Evolutionary conservation across 2,888 invertebrate species (phyloP), one percentile per base, ranked within the genome.

Genomic region (Fissipunctia ypsillon): DNA sequence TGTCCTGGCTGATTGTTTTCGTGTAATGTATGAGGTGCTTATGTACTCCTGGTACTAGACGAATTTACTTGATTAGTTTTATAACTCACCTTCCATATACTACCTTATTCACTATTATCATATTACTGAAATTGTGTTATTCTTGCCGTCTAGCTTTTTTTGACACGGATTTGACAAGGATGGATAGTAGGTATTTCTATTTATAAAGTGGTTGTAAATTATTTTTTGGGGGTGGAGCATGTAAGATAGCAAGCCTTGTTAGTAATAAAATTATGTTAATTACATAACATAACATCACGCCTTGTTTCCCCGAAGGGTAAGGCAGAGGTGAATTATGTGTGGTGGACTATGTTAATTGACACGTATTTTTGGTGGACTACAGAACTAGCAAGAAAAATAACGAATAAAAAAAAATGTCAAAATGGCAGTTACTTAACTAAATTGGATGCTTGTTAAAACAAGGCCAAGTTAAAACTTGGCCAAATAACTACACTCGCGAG

Each of bases 1-100:
- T 73, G 71, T 56, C 28, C 56, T 12, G 43, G 43, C 5, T 60
- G 73, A 81, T 65, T 79, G 76, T 84, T 75, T 73, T 63, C 60
- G 25, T 73, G 28, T 69, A 68, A 78, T 68, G 61, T 67, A 35
- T 68, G 45, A 67, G 43, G 9, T 56, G 54, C 28, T 28, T 54
- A 59, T 68, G 52, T 60, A 31, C 9, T 59, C 35, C 56, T 78
- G 16, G 50, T 71, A 56, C 6, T 52, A 25, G 50, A n/a, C 31
- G 19, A 61, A 68, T 57, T 68, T n/a, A 60, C n/a, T 70, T 50
- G 66, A 70, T 77, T 57, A 38, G 75, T 61, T 80, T 56, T 50
- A 25, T 73, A n/a, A 56, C 12, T 66, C 35, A 56, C 54, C n/a
- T 72, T 59, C 5, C 1, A 38, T 61, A 45, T 6, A 45, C n/a